Evolutionary conservation across 2,797 vertebrate species (phyloP), one percentile per base, ranked within the genome.

Genomic region (Enoplosus armatus): DNA sequence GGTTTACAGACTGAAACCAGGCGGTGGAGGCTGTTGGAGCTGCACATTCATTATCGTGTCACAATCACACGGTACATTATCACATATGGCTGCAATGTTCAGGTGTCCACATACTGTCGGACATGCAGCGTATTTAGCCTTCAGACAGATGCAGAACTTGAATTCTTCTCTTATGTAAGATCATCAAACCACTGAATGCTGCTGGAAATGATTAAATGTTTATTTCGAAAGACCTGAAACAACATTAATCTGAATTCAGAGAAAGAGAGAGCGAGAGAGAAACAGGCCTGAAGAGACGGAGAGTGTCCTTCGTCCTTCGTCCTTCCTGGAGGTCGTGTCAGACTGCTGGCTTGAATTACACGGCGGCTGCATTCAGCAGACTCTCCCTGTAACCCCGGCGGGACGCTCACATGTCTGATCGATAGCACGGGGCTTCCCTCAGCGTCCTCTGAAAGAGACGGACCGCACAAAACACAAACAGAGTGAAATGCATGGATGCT

Each of bases 401-500:
- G 70, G 84, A 75, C 4, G 18, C 64, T 86, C 79, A 8, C 33
- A 14, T 86, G 79, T 80, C 79, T 1, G 55, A 56, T 75, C 76
- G 27, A 88, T 84, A 29, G 0, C 0, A 0, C 41, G 5, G 82
- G 79, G 74, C 77, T 84, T 86, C 69, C 74, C 84, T 72, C 75
- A 5, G 51, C 45, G 54, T 75, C 65, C 39, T 31, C 43, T 58
- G 71, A 53, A 72, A 50, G 37, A n/a, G 37, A 45, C 31, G 2
- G 31, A 51, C 55, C 2, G 7, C 56, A 37, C 29, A 61, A 72
- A n/a, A 24, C 1, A 62, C 61, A 77, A 77, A 62, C 60, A 54
- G 22, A 65, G 27, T 5, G 14, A 37, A 20, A 16, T 73, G 53
- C 41, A 71, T 50, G 24, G 68, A 51, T 1, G 20, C 31, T 56